A percentile compares a stretch with the other conserved stretches of the same genome.
Conservation (phyloP, 2,113 vertebrate genomes). For the Sminthopsis crassicaudata region DNA sequence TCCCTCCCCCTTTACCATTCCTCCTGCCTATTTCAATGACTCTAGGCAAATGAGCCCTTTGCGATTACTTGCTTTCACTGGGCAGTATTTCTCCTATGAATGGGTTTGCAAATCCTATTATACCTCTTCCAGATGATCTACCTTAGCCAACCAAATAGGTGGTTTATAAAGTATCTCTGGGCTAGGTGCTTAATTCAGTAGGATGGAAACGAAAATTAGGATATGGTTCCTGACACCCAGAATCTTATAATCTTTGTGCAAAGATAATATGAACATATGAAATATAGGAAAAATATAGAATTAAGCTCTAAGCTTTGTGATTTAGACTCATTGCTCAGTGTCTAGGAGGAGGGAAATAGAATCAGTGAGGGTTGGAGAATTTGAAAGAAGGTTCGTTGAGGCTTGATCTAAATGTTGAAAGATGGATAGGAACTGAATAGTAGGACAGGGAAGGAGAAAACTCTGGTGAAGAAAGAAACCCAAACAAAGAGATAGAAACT, state of each 20-base stretch:
- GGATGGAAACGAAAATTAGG: not conserved
- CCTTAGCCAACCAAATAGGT: not conserved
- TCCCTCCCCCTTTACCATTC: slow-evolving; percentile 30
- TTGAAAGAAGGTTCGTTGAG: not conserved
- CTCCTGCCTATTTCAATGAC: not conserved
- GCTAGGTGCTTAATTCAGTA: not conserved
- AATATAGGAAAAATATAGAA: not conserved
- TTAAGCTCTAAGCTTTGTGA: not conserved
- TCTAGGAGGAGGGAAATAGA: not conserved
- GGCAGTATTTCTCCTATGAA: not conserved
- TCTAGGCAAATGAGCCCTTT: not conserved
- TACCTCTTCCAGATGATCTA: not conserved
- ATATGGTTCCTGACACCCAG: not conserved
- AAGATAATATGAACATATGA: not conserved
- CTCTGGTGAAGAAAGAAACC: not conserved
- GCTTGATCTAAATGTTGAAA: not conserved
- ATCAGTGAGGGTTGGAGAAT: not conserved
- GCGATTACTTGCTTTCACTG: not conserved
- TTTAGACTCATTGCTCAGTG: not conserved
- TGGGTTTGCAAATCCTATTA: not conserved
- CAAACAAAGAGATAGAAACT: not conserved
- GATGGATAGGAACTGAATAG: not conserved
- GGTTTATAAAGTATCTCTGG: not conserved
- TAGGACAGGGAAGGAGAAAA: not conserved
- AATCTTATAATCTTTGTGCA: not conserved